Evolutionary conservation across 2,888 invertebrate genomes (phyloP).

Genomic region (Pammene aurita): DNA sequence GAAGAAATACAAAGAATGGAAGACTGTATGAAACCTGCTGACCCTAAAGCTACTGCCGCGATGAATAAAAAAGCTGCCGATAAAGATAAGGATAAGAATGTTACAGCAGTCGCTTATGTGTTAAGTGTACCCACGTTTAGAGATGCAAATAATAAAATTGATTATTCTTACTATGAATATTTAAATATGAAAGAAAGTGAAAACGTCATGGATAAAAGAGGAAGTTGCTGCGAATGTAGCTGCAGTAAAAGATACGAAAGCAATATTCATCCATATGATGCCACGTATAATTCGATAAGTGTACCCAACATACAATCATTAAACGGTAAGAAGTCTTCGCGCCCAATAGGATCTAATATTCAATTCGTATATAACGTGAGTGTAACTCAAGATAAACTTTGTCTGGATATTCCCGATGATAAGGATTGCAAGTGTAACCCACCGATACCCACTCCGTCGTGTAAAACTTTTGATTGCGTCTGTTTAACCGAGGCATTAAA

Average conservation of each 20-base stretch:
- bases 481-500: slow-evolving; percentile 64
- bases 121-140: slow-evolving; percentile 57
- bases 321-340: slow-evolving; percentile 45
- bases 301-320: slow-evolving; percentile 44
- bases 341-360: slow-evolving; percentile 49
- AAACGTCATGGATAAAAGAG: slow-evolving; percentile 23
- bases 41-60: background rate
- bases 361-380: slow-evolving; percentile 54
- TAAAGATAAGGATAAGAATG: slow-evolving; percentile 51
- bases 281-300: slow-evolving; percentile 40
- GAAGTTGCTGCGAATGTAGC: slow-evolving; percentile 50
- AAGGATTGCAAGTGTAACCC: slow-evolving; percentile 74
- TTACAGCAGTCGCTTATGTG: slow-evolving; percentile 57
- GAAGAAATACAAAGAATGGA: slow-evolving; percentile 58
- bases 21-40: slow-evolving; percentile 53
- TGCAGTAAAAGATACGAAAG: slow-evolving; percentile 46
- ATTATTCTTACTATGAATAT: slow-evolving; percentile 57
- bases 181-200: slow-evolving; percentile 45
- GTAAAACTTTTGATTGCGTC: slow-evolving; percentile 73
- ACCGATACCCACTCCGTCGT: slow-evolving; percentile 67
- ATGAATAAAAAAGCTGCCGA: too few species aligned
- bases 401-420: slow-evolving; percentile 60
- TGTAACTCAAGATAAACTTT: slow-evolving; percentile 51
- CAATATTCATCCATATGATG: slow-evolving; percentile 36
- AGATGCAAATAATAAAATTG: slow-evolving; percentile 55